Percentiles rank a stretch among this genome's conserved stretches.
phyloP scores from a whole-genome alignment of 2,888 invertebrate genomes.

The Patella caerulea region DNA sequence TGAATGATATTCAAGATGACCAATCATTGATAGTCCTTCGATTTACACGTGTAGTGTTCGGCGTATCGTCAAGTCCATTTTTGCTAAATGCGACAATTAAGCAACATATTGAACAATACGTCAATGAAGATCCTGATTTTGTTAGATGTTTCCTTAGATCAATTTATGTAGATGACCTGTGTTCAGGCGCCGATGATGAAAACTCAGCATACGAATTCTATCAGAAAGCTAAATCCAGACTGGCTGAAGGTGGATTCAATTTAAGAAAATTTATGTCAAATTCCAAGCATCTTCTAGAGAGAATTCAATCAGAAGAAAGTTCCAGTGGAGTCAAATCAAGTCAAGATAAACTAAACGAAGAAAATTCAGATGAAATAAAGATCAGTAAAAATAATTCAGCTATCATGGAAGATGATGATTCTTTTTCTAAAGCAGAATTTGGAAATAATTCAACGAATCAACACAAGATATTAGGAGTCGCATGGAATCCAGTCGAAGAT shows the following conservation, averaged over 20 bases:
- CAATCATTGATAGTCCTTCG: not conserved
- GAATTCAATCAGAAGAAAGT: too few relatives aligned
- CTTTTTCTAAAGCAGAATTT: too few relatives aligned
- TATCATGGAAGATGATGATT: too few relatives aligned
- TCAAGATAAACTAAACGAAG: not conserved
- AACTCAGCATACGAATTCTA: not conserved
- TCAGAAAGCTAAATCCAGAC: not conserved
- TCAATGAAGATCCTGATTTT: not conserved
- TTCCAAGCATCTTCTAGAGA: too few relatives aligned
- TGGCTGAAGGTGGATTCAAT: slow-evolving; percentile 6
- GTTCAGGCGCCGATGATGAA: not conserved
- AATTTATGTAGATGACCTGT: not conserved
- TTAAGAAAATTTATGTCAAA: not conserved
- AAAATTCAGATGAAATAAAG: too few relatives aligned
- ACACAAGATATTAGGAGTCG: slow-evolving; percentile 1
- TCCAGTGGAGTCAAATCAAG: too few relatives aligned
- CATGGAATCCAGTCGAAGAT: not conserved
- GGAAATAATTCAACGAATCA: too few relatives aligned
- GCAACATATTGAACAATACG: not conserved
- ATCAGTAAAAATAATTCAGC: too few relatives aligned
- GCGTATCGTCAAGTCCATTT: not conserved
- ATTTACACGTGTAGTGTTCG: slow-evolving; percentile 3
- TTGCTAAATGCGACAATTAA: not conserved
- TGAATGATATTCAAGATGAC: not conserved
- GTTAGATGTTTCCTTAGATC: not conserved